phyloP scores from a whole-genome alignment of 2,888 invertebrate genomes.

The Limnephilus rhombicus region DNA sequence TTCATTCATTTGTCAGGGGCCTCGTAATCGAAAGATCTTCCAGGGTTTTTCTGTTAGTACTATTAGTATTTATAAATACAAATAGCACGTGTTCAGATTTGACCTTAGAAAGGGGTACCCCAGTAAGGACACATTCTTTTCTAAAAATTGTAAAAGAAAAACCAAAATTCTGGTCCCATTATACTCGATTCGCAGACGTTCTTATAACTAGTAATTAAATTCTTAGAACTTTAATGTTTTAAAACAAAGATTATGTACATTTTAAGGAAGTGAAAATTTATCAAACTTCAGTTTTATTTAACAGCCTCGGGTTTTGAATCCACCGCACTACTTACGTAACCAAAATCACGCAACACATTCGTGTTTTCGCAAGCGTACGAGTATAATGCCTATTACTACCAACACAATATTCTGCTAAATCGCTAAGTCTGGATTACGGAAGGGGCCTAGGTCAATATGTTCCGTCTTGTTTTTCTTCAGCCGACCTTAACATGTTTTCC shows the following conservation, averaged over 20 bases:
- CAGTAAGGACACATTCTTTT: no score
- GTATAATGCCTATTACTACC: background rate
- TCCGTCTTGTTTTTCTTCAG: background rate
- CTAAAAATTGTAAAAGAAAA: no score
- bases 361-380: background rate
- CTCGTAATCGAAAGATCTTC: no score
- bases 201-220: background rate
- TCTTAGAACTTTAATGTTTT: background rate
- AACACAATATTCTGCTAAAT: background rate
- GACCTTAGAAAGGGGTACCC: no score
- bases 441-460: background rate
- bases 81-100: background rate
- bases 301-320: background rate
- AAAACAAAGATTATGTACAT: background rate
- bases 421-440: background rate
- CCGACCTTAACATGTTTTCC: slow-evolving; percentile 1
- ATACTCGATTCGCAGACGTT: background rate
- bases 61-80: no score
- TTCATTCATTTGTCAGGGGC: no score
- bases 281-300: background rate
- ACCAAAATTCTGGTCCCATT: background rate
- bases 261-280: background rate
- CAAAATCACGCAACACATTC: background rate
- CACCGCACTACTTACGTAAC: background rate
- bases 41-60: no score